Conservation (phyloP, 1,140 invertebrate genomes). For the Drosophila watanabei region DNA sequence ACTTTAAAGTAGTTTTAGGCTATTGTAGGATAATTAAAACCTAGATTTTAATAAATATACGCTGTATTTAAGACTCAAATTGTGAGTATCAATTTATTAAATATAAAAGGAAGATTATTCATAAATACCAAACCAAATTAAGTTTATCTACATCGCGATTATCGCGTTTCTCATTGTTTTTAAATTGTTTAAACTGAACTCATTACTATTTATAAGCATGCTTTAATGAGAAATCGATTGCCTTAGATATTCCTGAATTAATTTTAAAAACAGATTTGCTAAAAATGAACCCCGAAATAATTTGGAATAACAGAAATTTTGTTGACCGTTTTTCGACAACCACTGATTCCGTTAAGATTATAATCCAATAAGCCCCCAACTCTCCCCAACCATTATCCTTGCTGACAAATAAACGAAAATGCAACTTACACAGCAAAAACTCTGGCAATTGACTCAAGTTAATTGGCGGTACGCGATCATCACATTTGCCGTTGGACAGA, state of each 20-base stretch:
- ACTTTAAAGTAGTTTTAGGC: too few relatives aligned
- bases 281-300: neutral
- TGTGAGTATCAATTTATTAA: neutral
- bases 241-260: neutral
- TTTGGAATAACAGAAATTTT: neutral
- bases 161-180: neutral
- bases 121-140: neutral
- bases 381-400: neutral
- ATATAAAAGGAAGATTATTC: neutral
- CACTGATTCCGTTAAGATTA: neutral
- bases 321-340: neutral
- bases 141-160: neutral
- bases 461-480: slow-evolving; percentile 89
- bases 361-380: neutral
- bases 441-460: slow-evolving; percentile 91
- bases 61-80: too few relatives aligned
- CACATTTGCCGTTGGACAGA: slow-evolving; percentile 83
- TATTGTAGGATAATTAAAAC: too few relatives aligned
- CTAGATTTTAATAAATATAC: neutral
- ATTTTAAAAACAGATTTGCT: neutral
- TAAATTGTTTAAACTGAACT: neutral
- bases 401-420: too few relatives aligned
- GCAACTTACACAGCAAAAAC: slow-evolving; percentile 89
- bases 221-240: too few relatives aligned
- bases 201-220: neutral